A percentile compares a stretch with the other conserved stretches of the same genome.
These are phyloP conservation scores for Vireo griseus DNA, from an alignment of 2,797 vertebrate genomes.

Conservation along the genomic window DNA sequence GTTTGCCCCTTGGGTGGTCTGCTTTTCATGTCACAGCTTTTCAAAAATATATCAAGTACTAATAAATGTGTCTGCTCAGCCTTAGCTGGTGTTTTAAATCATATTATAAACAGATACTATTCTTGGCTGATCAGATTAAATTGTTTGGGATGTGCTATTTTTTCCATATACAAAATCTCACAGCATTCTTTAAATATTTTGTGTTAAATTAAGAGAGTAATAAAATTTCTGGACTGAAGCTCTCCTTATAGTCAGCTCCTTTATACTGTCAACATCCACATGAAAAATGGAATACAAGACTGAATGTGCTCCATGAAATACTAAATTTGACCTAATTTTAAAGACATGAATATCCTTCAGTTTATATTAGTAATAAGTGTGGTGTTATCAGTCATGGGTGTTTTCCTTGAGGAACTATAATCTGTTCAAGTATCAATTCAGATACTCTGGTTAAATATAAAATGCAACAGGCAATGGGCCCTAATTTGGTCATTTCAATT, in stretches of 20 bases:
- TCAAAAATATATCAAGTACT: neutral
- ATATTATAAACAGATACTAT: conserved; percentile 12
- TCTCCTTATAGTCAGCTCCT: neutral
- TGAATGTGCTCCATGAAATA: neutral
- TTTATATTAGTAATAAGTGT: neutral
- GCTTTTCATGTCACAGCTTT: neutral
- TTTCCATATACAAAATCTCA: neutral
- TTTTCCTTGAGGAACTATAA: neutral
- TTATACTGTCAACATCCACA: neutral
- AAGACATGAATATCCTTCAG: neutral
- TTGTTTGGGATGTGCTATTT: neutral
- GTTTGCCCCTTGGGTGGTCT: neutral
- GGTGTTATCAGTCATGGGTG: neutral
- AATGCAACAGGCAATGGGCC: neutral
- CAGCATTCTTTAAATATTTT: neutral
- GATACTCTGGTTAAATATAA: neutral
- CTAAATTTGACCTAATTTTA: neutral
- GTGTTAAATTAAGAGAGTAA: neutral
- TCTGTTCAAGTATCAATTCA: neutral
- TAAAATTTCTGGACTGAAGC: neutral
- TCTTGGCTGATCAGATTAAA: neutral
- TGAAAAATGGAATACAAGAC: neutral
- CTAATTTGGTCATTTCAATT: neutral
- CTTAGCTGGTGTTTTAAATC: neutral
- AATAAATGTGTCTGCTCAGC: neutral